Evolutionary conservation across 2,888 invertebrate genomes (phyloP), one percentile per base, ranked within the genome.

Genomic region (Caenorhabditis virilis): DNA sequence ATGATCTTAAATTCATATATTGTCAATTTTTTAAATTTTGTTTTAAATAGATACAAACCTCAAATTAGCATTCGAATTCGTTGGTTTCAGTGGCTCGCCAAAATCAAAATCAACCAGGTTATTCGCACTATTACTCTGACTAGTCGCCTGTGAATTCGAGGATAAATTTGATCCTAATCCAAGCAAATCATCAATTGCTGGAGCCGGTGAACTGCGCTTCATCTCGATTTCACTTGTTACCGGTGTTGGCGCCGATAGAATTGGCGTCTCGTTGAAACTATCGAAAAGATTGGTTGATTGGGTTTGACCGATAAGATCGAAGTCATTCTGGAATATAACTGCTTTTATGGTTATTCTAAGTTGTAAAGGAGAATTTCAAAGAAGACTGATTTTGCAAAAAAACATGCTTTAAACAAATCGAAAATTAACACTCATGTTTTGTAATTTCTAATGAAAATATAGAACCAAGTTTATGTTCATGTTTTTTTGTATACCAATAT

Each of bases 261-360:
- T 66, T 30, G 66, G 66, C 0, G 66, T 66, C 18, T 66, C 66
- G 39, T n/a, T n/a, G n/a, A n/a, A n/a, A n/a, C n/a, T n/a, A n/a
- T n/a, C n/a, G n/a, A n/a, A n/a, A n/a, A n/a, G n/a, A n/a, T n/a
- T n/a, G n/a, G n/a, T n/a, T n/a, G n/a, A n/a, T n/a, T n/a, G n/a
- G n/a, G n/a, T n/a, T n/a, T n/a, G n/a, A n/a, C n/a, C n/a, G n/a
- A n/a, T n/a, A n/a, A n/a, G n/a, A n/a, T n/a, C n/a, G n/a, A n/a
- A n/a, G n/a, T n/a, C n/a, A n/a, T n/a, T n/a, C n/a, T n/a, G n/a
- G n/a, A n/a, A n/a, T n/a, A n/a, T n/a, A n/a, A n/a, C n/a, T n/a
- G n/a, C n/a, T n/a, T n/a, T n/a, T n/a, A n/a, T n/a, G n/a, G n/a
- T n/a, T n/a, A n/a, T n/a, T n/a, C n/a, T n/a, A n/a, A n/a, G n/a